phyloP scores from a whole-genome alignment of 1,140 invertebrate genomes.

The Leptopilina clavipes region DNA sequence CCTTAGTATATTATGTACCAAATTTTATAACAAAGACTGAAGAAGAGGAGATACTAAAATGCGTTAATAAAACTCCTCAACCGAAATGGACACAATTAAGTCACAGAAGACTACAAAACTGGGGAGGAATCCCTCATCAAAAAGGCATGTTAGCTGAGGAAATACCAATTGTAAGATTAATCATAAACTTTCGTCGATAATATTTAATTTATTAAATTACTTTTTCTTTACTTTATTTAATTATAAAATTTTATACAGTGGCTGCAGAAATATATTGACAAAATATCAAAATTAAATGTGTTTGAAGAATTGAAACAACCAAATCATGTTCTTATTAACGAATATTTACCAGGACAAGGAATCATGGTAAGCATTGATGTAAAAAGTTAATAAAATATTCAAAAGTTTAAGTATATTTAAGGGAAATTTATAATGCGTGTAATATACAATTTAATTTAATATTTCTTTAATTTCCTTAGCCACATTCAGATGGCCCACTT shows the following conservation, averaged over 20 bases:
- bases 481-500: slow-evolving; percentile 95
- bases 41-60: slow-evolving; percentile 83
- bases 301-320: slow-evolving; percentile 85
- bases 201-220: background rate
- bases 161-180: slow-evolving; percentile 80
- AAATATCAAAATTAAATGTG: slow-evolving; percentile 81
- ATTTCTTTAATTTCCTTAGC: slow-evolving; percentile 71
- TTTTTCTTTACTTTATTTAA: slow-evolving; percentile 16
- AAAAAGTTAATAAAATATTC: slow-evolving; percentile 24
- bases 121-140: slow-evolving; percentile 93
- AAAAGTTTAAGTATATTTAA: slow-evolving; percentile 2
- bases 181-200: too few relatives aligned
- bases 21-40: slow-evolving; percentile 91
- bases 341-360: slow-evolving; percentile 94
- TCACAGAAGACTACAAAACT: slow-evolving; percentile 95
- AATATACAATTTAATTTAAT: slow-evolving; percentile 17
- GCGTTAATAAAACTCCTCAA: slow-evolving; percentile 88
- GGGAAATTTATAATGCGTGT: slow-evolving; percentile 33
- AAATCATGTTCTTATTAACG: slow-evolving; percentile 98
- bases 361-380: slow-evolving; percentile 81
- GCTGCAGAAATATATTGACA: slow-evolving; percentile 85
- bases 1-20: slow-evolving; percentile 89
- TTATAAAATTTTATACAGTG: slow-evolving; percentile 78
- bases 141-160: slow-evolving; percentile 96
- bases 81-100: slow-evolving; percentile 97